These are phyloP conservation scores for Lycopodina hypogea DNA, from an alignment of 37 sponge, comb jelly and placozoan species.

Conservation along the genomic window DNA sequence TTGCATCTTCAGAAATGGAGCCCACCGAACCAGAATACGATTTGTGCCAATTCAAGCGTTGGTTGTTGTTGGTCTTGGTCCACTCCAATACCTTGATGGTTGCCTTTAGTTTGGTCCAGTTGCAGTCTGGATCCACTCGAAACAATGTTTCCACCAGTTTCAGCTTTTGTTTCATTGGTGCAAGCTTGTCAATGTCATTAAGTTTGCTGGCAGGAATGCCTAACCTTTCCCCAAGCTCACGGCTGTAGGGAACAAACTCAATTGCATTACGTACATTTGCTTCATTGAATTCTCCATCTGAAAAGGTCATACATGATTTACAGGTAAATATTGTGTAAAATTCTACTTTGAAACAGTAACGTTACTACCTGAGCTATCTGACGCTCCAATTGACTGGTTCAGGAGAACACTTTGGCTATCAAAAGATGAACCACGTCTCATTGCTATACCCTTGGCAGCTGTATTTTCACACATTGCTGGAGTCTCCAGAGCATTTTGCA, in stretches of 20 bases:
- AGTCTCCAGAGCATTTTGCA: neutral
- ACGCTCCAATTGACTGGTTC: neutral
- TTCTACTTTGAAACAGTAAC: neutral
- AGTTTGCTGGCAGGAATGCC: neutral
- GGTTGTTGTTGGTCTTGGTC: neutral
- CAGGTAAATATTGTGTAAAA: neutral
- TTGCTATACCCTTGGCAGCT: neutral
- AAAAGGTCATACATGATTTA: neutral
- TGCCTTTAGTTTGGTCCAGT: neutral
- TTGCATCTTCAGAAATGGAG: neutral
- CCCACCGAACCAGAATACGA: neutral
- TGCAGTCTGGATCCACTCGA: neutral
- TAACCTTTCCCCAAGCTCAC: neutral
- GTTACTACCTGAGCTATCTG: neutral
- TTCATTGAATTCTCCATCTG: conserved; percentile 5
- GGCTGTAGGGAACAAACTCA: neutral
- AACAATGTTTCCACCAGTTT: neutral
- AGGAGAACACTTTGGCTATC: neutral
- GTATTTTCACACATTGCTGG: conserved; percentile 9
- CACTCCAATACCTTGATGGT: conserved; percentile 1
- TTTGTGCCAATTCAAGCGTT: neutral
- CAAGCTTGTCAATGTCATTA: conserved; percentile 1
- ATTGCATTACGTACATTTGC: conserved; percentile 11
- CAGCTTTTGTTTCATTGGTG: neutral
- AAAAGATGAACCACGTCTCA: conserved; percentile 5